Base-by-base conservation (phyloP, 2,888 invertebrate species). In the Neocrepidodera transversa region DNA sequence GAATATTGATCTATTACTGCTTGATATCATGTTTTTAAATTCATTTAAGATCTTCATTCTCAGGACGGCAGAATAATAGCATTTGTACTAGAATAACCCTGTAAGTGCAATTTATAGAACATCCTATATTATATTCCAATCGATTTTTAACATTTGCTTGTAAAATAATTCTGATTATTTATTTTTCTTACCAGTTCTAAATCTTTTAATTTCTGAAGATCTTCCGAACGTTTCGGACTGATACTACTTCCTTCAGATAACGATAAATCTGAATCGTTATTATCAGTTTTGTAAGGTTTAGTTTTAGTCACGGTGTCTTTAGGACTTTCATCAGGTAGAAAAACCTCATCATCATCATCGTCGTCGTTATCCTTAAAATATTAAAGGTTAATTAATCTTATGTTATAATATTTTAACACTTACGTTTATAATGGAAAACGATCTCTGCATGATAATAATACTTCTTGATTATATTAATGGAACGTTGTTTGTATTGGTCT, bases 231-330 rank as follows among this genome's bases (percentile, higher is more conserved):
- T 50, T 63, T 67, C 8, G 64, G 67, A 38, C 66, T 69, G n/a
- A 51, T 68, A 35, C 62, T 64, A 43, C 61, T 58, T 26, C 64
- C 65, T 58, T 68, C 70, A 10, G 66, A 80, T 87, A 89, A 68
- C 7, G 65, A 62, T 20, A 54, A 54, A 51, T 62, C 63, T 2
- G 66, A 64, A 8, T 59, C 42, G 14, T 18, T 45, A 23, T 42
- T 20, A 30, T 58, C 59, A 0, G 54, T 50, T 53, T 64, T 57
- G 36, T 59, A 53, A 30, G 32, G 28, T 20, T 14, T 20, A 20
- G 48, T 63, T 43, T 53, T 54, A 8, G 40, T 36, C n/a, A 30
- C 58, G 7, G 61, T 52, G 35, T 60, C 55, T 32, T 55, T 58
- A 26, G 23, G 6, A 23, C 40, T 32, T 2, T 43, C 55, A 8